Conservation (phyloP, 2,113 vertebrate species). For the Numida meleagris region DNA sequence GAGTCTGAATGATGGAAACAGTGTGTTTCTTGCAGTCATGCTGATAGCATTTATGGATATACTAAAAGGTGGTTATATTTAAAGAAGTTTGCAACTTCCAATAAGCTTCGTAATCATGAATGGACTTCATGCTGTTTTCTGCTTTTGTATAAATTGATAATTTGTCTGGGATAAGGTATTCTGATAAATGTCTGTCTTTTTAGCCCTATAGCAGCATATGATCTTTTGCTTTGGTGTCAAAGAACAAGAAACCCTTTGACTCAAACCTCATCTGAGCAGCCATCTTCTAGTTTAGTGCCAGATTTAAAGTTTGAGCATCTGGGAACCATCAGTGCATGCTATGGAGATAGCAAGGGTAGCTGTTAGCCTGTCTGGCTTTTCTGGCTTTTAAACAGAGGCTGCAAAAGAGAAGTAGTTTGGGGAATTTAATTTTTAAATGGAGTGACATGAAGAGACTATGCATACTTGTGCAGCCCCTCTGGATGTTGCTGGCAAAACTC, state of each 20-base stretch:
- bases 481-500: background rate
- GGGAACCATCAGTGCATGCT: background rate
- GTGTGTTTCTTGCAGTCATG: accelerated
- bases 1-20: background rate
- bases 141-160: background rate
- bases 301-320: background rate
- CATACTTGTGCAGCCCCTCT: background rate
- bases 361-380: background rate
- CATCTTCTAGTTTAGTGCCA: background rate
- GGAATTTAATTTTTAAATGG: background rate
- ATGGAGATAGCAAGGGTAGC: background rate
- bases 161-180: background rate
- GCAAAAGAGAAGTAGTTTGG: background rate
- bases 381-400: background rate
- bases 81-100: background rate
- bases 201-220: accelerated
- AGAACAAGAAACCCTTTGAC: background rate
- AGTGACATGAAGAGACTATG: background rate
- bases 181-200: background rate
- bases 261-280: background rate
- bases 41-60: background rate
- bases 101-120: background rate
- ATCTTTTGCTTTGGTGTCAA: background rate
- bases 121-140: background rate
- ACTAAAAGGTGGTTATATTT: background rate